Conservation (phyloP, 2,888 invertebrate species). For the Megaustenia siamemsis region DNA sequence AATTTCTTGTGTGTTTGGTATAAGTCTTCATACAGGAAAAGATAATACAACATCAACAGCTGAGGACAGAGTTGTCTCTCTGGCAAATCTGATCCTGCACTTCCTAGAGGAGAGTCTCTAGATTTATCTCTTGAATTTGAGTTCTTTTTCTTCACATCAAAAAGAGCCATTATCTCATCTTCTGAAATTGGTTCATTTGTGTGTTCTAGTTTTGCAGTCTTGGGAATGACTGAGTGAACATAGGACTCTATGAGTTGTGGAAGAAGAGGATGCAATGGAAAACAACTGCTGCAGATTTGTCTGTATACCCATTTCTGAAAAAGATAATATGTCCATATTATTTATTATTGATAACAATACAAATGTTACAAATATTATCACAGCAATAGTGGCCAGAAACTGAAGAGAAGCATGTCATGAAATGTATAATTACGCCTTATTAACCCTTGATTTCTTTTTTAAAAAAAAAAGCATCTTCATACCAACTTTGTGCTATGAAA, state of each 20-base stretch:
- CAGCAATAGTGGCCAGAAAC: no score
- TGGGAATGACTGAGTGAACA: conserved; percentile 90
- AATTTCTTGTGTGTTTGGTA: conserved; percentile 50
- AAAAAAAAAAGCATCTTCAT: no score
- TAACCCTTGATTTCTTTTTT: no score
- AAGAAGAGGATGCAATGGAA: conserved; percentile 95
- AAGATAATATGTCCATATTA: no score
- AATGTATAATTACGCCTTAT: no score
- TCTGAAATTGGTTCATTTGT: conserved; percentile 95
- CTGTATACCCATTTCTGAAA: conserved; percentile 90
- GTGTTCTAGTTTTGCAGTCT: conserved; percentile 82
- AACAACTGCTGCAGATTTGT: conserved; percentile 92
- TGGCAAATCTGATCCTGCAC: conserved; percentile 13
- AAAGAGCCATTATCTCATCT: conserved; percentile 87
- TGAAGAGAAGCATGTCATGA: no score
- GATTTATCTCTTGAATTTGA: neutral
- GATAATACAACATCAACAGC: conserved; percentile 92
- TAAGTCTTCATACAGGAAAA: conserved; percentile 92
- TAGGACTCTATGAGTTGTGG: conserved; percentile 96
- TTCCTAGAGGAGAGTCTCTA: neutral
- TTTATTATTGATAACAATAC: no score
- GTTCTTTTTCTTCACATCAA: conserved; percentile 49
- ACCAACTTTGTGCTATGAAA: no score
- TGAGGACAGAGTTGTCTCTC: conserved; percentile 87
- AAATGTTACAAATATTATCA: no score